Evolutionary conservation across 2,888 invertebrate genomes (phyloP).

Genomic region (Crioceris asparagi): DNA sequence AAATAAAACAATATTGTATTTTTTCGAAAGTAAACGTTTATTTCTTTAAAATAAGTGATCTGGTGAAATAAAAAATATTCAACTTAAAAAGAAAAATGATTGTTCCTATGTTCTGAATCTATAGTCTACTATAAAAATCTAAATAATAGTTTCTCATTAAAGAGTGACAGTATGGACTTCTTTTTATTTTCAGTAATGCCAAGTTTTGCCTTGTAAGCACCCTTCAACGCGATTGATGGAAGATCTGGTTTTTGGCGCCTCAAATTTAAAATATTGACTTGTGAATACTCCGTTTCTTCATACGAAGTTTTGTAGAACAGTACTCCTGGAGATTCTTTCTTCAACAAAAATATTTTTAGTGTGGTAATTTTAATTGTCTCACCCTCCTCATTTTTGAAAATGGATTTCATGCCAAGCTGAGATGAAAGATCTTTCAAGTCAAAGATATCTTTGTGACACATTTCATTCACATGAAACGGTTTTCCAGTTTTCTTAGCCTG

Average conservation of each 20-base stretch:
- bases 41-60: too few species aligned
- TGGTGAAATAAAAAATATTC: too few species aligned
- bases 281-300: not conserved
- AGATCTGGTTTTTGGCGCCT: not conserved
- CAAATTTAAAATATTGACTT: not conserved
- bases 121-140: not conserved
- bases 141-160: conserved; percentile 1
- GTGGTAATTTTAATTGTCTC: conserved; percentile 1
- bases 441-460: conserved; percentile 1
- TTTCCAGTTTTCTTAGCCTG: conserved; percentile 10
- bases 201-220: not conserved
- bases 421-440: conserved; percentile 1
- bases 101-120: too few species aligned
- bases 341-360: conserved; percentile 2
- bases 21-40: too few species aligned
- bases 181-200: not conserved
- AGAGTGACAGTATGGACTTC: not conserved
- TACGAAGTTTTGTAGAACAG: not conserved
- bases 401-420: conserved; percentile 1
- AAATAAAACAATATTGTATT: too few species aligned
- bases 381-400: not conserved
- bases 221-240: not conserved
- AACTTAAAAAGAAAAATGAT: too few species aligned
- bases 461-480: conserved; percentile 3
- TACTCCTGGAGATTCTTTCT: not conserved